A percentile compares a stretch with the other conserved stretches of the same genome.
These are phyloP conservation scores for Aurelia coerulea DNA, from an alignment of 30 jellyfish, hydroid and myxozoan genomes.

Conservation along the genomic window DNA sequence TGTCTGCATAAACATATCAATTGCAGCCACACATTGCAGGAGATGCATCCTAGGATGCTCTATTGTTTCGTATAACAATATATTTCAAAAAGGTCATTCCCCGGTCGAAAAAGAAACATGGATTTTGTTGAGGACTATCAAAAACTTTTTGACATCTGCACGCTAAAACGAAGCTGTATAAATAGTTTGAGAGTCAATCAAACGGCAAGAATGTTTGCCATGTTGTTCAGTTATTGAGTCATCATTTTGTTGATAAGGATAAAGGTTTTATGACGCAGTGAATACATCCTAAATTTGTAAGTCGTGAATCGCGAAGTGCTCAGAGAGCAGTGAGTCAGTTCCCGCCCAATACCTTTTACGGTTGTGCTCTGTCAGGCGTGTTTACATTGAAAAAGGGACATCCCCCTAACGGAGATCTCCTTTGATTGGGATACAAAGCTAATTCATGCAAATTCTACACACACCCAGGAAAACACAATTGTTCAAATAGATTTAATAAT, in stretches of 20 bases:
- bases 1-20: background rate
- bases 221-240: background rate
- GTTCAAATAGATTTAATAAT: conserved; percentile 28
- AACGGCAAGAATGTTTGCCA: too few species aligned
- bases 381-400: conserved; percentile 3
- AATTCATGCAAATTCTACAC: conserved; percentile 52
- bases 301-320: background rate
- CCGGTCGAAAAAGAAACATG: background rate
- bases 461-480: conserved; percentile 74
- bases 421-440: conserved; percentile 22
- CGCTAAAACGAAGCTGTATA: background rate
- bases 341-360: conserved; percentile 76
- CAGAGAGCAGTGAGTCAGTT: background rate
- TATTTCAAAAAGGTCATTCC: conserved; percentile 45
- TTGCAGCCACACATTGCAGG: conserved; percentile 5
- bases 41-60: too few species aligned
- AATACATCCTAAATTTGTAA: conserved; percentile 1
- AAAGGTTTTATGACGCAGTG: background rate
- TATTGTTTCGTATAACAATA: background rate
- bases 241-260: background rate
- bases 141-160: conserved; percentile 25
- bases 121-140: background rate
- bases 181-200: too few species aligned
- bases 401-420: conserved; percentile 60
- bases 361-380: conserved; percentile 73